These are phyloP conservation scores for Penaeus chinensis DNA, from an alignment of 1,140 invertebrate genomes.

Conservation along the genomic window DNA sequence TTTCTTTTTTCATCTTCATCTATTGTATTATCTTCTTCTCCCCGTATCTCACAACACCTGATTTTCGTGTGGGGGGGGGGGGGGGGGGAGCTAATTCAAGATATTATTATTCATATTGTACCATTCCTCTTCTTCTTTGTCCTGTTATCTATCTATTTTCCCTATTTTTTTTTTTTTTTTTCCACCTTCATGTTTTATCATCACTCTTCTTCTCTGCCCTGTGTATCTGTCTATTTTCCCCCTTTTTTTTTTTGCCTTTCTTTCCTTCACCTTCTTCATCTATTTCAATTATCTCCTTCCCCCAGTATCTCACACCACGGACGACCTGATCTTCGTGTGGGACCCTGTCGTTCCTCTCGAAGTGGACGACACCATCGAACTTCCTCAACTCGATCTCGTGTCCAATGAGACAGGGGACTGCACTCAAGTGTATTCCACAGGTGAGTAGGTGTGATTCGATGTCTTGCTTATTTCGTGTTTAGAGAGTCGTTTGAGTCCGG, in stretches of 20 bases:
- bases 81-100: slow-evolving; percentile 74
- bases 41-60: too few species aligned
- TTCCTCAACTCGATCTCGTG: slow-evolving; percentile 86
- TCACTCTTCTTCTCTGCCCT: not conserved
- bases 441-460: slow-evolving; percentile 67
- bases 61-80: too few species aligned
- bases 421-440: slow-evolving; percentile 87
- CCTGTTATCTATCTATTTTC: too few species aligned
- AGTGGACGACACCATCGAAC: slow-evolving; percentile 83
- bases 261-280: not conserved
- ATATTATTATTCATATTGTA: too few species aligned
- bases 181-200: too few species aligned
- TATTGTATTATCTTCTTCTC: too few species aligned
- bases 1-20: too few species aligned
- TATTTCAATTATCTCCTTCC: not conserved
- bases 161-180: too few species aligned
- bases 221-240: not conserved
- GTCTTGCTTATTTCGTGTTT: not conserved
- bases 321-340: slow-evolving; percentile 91
- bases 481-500: too few species aligned
- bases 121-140: too few species aligned
- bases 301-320: slow-evolving; percentile 88
- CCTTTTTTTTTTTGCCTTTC: not conserved
- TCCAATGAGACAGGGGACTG: slow-evolving; percentile 88
- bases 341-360: slow-evolving; percentile 88